phyloP scores from a whole-genome alignment of 2,888 invertebrate genomes.

The Achlya flavicornis region DNA sequence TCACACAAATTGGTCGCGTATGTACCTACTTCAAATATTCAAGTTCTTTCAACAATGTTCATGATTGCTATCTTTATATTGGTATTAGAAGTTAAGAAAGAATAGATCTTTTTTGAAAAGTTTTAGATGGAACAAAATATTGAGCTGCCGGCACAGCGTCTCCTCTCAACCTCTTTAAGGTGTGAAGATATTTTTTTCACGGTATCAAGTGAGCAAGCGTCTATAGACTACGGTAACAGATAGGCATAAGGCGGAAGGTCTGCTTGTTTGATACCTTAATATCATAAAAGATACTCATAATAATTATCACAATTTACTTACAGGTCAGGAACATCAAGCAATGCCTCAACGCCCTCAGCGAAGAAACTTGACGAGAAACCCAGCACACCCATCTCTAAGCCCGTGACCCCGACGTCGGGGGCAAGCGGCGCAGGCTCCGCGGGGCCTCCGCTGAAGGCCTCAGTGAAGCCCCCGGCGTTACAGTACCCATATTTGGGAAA shows the following conservation, averaged over 20 bases:
- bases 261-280: too few species aligned
- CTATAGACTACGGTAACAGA: too few species aligned
- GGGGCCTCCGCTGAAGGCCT: constrained; percentile 81
- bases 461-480: constrained; percentile 84
- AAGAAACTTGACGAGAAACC: constrained; percentile 95
- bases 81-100: too few species aligned
- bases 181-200: too few species aligned
- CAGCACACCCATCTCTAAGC: constrained; percentile 95
- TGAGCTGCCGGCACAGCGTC: too few species aligned
- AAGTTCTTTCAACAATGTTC: neutral
- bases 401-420: constrained; percentile 92
- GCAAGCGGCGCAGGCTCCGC: constrained; percentile 84
- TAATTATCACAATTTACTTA: constrained; percentile 25
- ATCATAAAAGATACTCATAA: constrained; percentile 10
- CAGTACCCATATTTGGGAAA: constrained; percentile 86
- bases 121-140: too few species aligned
- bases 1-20: constrained; percentile 51
- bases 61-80: constrained; percentile 18
- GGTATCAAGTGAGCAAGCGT: too few species aligned
- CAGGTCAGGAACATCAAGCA: constrained; percentile 94
- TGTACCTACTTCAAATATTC: constrained; percentile 14
- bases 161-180: too few species aligned
- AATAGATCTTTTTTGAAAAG: too few species aligned
- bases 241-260: too few species aligned
- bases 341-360: constrained; percentile 94